Percentiles rank a stretch among this genome's conserved stretches.
Conservation (phyloP, 2,113 vertebrate genomes). For the Perca fluviatilis region DNA sequence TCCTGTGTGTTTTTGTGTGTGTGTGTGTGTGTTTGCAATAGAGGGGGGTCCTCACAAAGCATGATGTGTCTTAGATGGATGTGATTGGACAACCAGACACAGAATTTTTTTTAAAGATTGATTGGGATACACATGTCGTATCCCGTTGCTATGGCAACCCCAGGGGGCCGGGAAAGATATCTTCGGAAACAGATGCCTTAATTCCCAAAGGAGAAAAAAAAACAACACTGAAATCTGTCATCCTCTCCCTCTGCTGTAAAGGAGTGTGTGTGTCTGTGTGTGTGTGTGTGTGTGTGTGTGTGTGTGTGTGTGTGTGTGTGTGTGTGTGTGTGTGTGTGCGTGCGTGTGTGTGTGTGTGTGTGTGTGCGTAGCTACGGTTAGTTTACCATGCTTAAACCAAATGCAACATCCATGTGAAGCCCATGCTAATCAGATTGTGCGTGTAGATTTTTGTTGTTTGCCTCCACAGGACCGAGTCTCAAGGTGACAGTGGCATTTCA, state of each 20-base stretch:
- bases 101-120: constrained; percentile 19
- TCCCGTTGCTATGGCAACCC: constrained; percentile 60
- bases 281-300: neutral
- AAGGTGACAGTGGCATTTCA: neutral
- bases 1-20: neutral
- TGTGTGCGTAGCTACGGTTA: neutral
- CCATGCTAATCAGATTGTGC: too few species aligned
- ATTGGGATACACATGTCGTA: constrained; percentile 51
- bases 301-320: too few species aligned
- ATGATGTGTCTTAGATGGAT: constrained; percentile 18
- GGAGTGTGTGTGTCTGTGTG: too few species aligned
- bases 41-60: neutral
- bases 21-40: neutral
- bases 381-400: too few species aligned
- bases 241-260: constrained; percentile 20
- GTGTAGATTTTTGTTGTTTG: neutral
- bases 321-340: neutral
- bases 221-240: constrained; percentile 49
- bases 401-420: too few species aligned
- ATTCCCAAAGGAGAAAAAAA: constrained; percentile 54
- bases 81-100: constrained; percentile 15
- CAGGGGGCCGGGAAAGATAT: neutral
- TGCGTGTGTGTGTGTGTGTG: neutral
- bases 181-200: constrained; percentile 54
- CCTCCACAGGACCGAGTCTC: neutral